Evolutionary conservation across 2,113 vertebrate species (phyloP).

Genomic region (Oryzias javanicus): DNA sequence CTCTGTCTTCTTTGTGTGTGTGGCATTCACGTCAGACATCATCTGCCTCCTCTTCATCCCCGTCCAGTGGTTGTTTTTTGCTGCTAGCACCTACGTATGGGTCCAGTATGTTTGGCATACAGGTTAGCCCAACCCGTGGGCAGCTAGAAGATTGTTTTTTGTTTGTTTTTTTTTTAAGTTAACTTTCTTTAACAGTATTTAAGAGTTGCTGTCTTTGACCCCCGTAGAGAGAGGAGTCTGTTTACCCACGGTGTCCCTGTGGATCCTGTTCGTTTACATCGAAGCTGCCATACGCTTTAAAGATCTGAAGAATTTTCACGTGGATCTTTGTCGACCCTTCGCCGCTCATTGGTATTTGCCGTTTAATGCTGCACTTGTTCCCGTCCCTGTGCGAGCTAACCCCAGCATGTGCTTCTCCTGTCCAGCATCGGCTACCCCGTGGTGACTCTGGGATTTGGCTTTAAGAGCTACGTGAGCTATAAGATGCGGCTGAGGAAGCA

Average conservation of each 20-base stretch:
- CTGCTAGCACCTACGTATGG: constrained; percentile 98
- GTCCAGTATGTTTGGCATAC: constrained; percentile 99
- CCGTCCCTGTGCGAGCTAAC: neutral
- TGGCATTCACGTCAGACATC: constrained; percentile 98
- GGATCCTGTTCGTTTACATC: constrained; percentile 99
- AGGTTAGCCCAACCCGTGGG: constrained; percentile 74
- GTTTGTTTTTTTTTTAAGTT: too few species aligned
- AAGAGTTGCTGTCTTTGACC: neutral
- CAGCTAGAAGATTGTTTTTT: constrained; percentile 13
- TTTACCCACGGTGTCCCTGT: constrained; percentile 95
- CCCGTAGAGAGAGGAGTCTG: constrained; percentile 92
- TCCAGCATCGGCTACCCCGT: constrained; percentile 95
- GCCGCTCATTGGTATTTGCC: constrained; percentile 90
- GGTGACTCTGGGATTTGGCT: constrained; percentile 97
- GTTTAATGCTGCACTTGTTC: neutral
- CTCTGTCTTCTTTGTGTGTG: constrained; percentile 98
- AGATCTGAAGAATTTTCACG: constrained; percentile 98
- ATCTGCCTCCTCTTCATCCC: constrained; percentile 98
- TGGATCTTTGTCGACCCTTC: constrained; percentile 96
- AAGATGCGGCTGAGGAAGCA: constrained; percentile 97
- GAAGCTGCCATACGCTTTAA: constrained; percentile 99
- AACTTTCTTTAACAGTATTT: neutral
- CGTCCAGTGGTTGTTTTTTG: constrained; percentile 96
- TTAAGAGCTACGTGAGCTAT: constrained; percentile 99
- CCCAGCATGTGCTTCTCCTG: neutral